These are phyloP conservation scores for Drosophila pseudotakahashii DNA, from an alignment of 2,888 invertebrate genomes.

Conservation along the genomic window DNA sequence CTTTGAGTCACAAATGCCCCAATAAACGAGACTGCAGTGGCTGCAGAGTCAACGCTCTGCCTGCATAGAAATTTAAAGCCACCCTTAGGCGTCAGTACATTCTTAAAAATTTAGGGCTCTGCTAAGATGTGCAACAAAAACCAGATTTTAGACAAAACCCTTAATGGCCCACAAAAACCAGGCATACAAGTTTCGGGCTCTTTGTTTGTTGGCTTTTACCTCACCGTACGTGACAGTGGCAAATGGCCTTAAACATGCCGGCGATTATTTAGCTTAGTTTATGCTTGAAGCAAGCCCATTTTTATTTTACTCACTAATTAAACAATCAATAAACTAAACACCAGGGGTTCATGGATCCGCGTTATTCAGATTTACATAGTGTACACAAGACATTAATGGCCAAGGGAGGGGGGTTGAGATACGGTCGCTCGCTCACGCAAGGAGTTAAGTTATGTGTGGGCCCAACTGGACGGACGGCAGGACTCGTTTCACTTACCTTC, in stretches of 20 bases:
- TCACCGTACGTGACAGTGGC: constrained; percentile 36
- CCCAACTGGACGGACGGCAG: constrained; percentile 28
- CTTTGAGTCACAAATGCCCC: constrained; percentile 40
- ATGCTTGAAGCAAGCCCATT: constrained; percentile 19
- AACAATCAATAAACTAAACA: constrained; percentile 30
- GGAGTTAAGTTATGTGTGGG: constrained; percentile 31
- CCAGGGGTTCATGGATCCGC: neutral
- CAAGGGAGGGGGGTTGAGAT: neutral
- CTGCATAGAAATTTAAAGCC: constrained; percentile 41
- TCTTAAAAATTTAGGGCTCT: constrained; percentile 40
- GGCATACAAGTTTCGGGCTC: constrained; percentile 30
- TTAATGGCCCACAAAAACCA: constrained; percentile 42
- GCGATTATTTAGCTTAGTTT: constrained; percentile 29
- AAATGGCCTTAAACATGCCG: constrained; percentile 33
- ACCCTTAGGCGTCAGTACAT: constrained; percentile 39
- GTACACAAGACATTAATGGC: constrained; percentile 2
- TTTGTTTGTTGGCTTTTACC: constrained; percentile 30
- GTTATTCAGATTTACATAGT: constrained; percentile 5
- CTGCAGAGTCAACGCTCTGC: constrained; percentile 27
- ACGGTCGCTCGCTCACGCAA: constrained; percentile 20
- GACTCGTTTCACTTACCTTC: constrained; percentile 51
- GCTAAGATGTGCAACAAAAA: constrained; percentile 43
- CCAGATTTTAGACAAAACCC: constrained; percentile 42
- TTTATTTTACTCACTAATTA: constrained; percentile 23
- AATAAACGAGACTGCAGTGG: constrained; percentile 35